Percentiles rank a stretch among this genome's conserved stretches.
Evolutionary conservation across 2,797 vertebrate genomes (phyloP).

Genomic region (Acrocephalus scirpaceus): DNA sequence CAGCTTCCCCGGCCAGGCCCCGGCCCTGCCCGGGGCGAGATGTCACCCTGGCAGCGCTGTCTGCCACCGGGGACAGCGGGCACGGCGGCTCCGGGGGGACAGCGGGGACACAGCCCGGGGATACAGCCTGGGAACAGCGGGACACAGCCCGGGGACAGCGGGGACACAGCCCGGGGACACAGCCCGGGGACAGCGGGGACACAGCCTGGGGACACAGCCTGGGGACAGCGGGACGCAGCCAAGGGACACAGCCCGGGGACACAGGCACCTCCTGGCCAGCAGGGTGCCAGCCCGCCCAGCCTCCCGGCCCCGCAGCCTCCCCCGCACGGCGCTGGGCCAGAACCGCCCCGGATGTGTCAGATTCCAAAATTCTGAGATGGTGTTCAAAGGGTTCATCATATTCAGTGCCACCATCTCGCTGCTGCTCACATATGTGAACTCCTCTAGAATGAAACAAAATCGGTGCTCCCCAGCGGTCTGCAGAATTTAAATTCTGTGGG

Average conservation of each 20-base stretch:
- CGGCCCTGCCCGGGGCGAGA: background rate
- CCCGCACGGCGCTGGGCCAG: background rate
- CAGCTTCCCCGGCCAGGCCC: background rate
- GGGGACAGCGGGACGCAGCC: too few species aligned
- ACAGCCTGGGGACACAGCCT: background rate
- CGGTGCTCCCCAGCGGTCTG: background rate
- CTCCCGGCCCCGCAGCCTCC: background rate
- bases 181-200: background rate
- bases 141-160: background rate
- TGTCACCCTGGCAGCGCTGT: too few species aligned
- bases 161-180: background rate
- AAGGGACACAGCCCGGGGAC: too few species aligned
- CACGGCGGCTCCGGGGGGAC: background rate
- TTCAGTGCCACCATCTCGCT: background rate
- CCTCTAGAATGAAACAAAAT: background rate
- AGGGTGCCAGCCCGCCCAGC: background rate
- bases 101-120: background rate
- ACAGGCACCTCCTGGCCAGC: background rate
- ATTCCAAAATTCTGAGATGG: background rate
- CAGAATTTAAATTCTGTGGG: background rate
- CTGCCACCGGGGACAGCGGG: background rate
- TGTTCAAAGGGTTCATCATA: background rate
- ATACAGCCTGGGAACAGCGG: background rate
- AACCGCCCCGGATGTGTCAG: fast-evolving
- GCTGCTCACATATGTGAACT: background rate